Conservation (phyloP, 1,140 invertebrate species). For the Ostrea edulis region DNA sequence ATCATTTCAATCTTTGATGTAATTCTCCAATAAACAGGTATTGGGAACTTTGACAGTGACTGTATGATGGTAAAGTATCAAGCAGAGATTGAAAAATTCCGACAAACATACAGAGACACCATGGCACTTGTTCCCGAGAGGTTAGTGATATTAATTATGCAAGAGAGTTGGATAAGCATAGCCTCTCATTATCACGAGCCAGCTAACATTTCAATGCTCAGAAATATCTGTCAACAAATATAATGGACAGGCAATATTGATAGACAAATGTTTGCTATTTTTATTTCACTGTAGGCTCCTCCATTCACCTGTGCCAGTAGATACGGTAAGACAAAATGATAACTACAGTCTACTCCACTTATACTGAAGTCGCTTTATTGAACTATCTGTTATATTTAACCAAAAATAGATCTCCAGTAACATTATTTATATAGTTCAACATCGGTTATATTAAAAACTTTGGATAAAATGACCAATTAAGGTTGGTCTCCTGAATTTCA, state of each 20-base stretch:
- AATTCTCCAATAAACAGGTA: background rate
- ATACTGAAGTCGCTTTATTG: no score
- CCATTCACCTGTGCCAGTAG: conserved; percentile 41
- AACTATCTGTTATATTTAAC: no score
- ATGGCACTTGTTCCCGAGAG: conserved; percentile 57
- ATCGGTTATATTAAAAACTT: no score
- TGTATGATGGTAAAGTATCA: conserved; percentile 65
- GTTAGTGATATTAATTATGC: conserved; percentile 39
- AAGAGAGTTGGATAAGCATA: no score
- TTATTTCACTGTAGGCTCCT: conserved; percentile 46
- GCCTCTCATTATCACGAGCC: background rate
- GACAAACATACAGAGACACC: conserved; percentile 61
- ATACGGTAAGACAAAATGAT: conserved; percentile 42
- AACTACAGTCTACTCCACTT: no score
- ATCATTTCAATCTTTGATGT: background rate
- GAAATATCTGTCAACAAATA: background rate
- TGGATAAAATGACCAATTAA: no score
- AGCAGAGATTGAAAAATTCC: conserved; percentile 63
- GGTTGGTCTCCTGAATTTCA: no score
- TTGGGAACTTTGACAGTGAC: conserved; percentile 52
- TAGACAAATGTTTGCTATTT: background rate
- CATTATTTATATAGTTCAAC: no score
- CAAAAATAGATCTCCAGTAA: no score
- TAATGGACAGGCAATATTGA: background rate
- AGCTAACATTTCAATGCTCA: background rate